phyloP scores from a whole-genome alignment of 2,888 invertebrate species.

The Sylvicola cinctus region DNA sequence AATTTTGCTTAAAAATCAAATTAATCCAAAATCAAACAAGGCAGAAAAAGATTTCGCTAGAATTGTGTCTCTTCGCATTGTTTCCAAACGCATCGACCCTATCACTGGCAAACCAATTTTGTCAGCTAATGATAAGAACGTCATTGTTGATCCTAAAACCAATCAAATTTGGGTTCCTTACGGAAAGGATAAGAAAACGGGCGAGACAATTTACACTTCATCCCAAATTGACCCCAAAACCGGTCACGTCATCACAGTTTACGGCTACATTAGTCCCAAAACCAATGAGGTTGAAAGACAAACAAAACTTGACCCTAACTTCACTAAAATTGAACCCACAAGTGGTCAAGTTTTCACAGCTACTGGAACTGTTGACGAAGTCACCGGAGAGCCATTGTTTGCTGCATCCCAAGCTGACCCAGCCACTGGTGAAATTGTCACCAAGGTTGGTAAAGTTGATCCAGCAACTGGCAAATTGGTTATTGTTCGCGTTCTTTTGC shows the following conservation, averaged over 20 bases:
- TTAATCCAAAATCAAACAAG: conserved; percentile 47
- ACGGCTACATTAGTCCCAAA: conserved; percentile 44
- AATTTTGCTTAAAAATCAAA: conserved; percentile 33
- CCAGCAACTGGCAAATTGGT: conserved; percentile 38
- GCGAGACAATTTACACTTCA: conserved; percentile 38
- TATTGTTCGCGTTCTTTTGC: conserved; percentile 43
- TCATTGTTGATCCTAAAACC: conserved; percentile 38
- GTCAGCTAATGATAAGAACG: conserved; percentile 9
- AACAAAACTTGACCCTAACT: conserved; percentile 42
- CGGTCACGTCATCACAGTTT: conserved; percentile 39
- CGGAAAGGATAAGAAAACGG: conserved; percentile 35
- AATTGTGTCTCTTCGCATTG: conserved; percentile 39
- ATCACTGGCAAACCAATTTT: conserved; percentile 30
- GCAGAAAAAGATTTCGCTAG: conserved; percentile 46
- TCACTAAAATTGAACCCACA: conserved; percentile 38
- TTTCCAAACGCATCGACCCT: conserved; percentile 35
- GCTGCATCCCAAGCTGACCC: conserved; percentile 51
- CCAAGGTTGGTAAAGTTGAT: conserved; percentile 42
- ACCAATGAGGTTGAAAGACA: conserved; percentile 40
- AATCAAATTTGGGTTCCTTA: conserved; percentile 44
- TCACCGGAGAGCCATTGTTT: conserved; percentile 39
- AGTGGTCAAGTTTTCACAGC: conserved; percentile 50
- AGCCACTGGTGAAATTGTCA: conserved; percentile 41
- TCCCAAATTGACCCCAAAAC: conserved; percentile 42
- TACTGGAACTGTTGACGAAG: conserved; percentile 41